Evolutionary conservation across 1,140 invertebrate species (phyloP).

Genomic region (Eumeta japonica): DNA sequence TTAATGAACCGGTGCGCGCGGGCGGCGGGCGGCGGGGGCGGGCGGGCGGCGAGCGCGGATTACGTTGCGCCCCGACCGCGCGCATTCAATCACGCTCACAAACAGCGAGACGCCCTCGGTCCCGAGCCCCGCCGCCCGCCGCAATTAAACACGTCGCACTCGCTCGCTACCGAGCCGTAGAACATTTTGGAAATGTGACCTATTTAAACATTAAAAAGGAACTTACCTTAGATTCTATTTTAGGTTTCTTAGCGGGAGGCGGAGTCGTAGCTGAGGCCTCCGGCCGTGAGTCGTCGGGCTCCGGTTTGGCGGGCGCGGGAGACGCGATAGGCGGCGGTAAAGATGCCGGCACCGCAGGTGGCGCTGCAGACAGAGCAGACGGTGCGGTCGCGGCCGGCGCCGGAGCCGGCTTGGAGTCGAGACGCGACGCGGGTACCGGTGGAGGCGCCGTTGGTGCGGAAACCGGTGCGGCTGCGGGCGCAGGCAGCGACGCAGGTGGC

Average conservation of each 20-base stretch:
- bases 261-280: slow-evolving; percentile 56
- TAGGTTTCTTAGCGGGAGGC: slow-evolving; percentile 67
- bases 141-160: slow-evolving; percentile 27
- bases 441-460: slow-evolving; percentile 57
- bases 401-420: slow-evolving; percentile 42
- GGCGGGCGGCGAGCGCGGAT: slow-evolving; percentile 35
- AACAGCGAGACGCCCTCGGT: slow-evolving; percentile 50
- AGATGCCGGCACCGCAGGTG: slow-evolving; percentile 39
- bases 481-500: slow-evolving; percentile 23
- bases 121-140: too few species aligned
- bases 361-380: slow-evolving; percentile 18
- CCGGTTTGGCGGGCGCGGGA: slow-evolving; percentile 50
- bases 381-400: slow-evolving; percentile 45
- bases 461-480: slow-evolving; percentile 19
- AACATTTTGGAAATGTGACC: not conserved
- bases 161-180: slow-evolving; percentile 24
- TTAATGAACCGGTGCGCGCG: slow-evolving; percentile 52
- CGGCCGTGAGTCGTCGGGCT: slow-evolving; percentile 54
- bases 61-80: slow-evolving; percentile 37
- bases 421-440: slow-evolving; percentile 39
- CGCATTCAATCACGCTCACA: slow-evolving; percentile 55
- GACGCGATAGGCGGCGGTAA: slow-evolving; percentile 47
- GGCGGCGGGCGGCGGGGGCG: slow-evolving; percentile 44
- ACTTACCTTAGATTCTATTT: slow-evolving; percentile 66
- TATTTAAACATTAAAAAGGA: slow-evolving; percentile 3